A percentile compares a stretch with the other conserved stretches of the same genome.
Conservation (phyloP, 1,140 invertebrate genomes). For the Sesamia nonagrioides region DNA sequence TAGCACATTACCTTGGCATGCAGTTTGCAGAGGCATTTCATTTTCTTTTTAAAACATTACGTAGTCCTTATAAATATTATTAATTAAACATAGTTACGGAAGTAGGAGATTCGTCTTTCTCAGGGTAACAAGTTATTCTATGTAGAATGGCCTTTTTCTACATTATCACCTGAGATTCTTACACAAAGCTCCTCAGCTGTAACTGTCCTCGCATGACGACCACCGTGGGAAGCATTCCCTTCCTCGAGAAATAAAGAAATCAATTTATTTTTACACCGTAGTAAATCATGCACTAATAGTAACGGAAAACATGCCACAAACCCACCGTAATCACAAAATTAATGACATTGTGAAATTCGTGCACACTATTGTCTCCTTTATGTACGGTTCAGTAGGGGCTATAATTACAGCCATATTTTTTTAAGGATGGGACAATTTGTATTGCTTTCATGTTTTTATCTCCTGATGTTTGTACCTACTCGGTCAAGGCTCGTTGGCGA, state of each 20-base stretch:
- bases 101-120: no score
- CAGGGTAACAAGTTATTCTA: no score
- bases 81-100: not conserved
- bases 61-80: not conserved
- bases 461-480: conserved; percentile 32
- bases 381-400: not conserved
- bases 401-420: conserved; percentile 28
- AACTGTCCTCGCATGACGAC: conserved; percentile 53
- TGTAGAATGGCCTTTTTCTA: conserved; percentile 16
- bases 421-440: conserved; percentile 37
- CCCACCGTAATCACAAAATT: not conserved
- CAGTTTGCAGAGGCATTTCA: not conserved
- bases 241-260: conserved; percentile 52
- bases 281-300: conserved; percentile 41
- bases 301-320: conserved; percentile 34
- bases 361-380: conserved; percentile 38
- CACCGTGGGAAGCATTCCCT: conserved; percentile 51
- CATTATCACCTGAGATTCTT: conserved; percentile 34
- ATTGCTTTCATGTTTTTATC: conserved; percentile 48
- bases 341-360: conserved; percentile 26
- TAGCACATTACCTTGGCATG: not conserved
- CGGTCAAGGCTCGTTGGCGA: conserved; percentile 54
- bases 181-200: conserved; percentile 35
- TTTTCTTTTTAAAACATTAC: not conserved
- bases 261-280: conserved; percentile 50